Base-by-base conservation (phyloP, 37 sponge, comb jelly and placozoan genomes). In the Haliclona indistincta region DNA sequence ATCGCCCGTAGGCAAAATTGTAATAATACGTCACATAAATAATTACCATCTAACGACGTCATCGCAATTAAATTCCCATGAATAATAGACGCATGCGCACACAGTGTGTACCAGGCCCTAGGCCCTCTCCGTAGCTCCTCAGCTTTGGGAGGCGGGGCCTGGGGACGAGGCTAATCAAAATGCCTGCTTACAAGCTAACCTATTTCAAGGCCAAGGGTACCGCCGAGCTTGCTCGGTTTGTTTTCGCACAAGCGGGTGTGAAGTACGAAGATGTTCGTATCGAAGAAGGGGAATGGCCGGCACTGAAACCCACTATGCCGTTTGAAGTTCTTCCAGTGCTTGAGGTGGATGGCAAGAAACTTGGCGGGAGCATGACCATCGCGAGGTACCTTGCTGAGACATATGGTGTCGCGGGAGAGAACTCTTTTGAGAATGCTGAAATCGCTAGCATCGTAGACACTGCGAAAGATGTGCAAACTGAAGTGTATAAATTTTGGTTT, bases 311-410 rank as follows among this genome's bases (percentile, higher is more conserved):
- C 36, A 82, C 56, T 4, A 73, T 79, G 0, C 89, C 89, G 0
- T 83, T 65, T 44, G 89, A 80, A 22, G 7, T 38, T 11, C 2
- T 89, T 22, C 89, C 89, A 8, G 79, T 83, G 1, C 63, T 89
- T 45, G 84, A 89, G 4, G 68, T 83, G 11, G 89, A 89, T 51
- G 89, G 89, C 0, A 83, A 89, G 63, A 25, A 63, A 44, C n/a
- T 89, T 17, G 80, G 79, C 11, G 84, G 89, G 0, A 77, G 52
- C 38, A 51, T 37, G 8, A 51, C 66, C 0, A 89, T 89, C 0
- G 75, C 64, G 3, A 67, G 84, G 4, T 89, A 73, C 53, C 45
- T 89, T 7, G 89, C 78, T 32, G 80, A 83, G 75, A 34, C 72
- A 49, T 78, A 58, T 47, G 80, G 76, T 0, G 72, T 83, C 0